Conservation (phyloP, 2,113 vertebrate species). For the Anas platyrhynchos region DNA sequence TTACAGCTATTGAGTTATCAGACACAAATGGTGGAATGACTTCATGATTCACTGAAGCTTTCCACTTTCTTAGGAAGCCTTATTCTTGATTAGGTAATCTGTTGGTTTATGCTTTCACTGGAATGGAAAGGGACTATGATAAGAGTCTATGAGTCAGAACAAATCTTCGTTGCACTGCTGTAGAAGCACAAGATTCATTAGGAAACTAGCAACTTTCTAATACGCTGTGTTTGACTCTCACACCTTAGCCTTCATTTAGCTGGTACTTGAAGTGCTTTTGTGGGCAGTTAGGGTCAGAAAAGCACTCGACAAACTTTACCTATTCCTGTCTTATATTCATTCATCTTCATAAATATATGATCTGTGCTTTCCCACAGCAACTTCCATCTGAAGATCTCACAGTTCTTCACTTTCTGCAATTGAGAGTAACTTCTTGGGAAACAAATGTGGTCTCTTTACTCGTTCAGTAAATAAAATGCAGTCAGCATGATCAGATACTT, state of each 20-base stretch:
- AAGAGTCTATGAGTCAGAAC: neutral
- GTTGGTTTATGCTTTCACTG: neutral
- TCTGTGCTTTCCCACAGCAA: neutral
- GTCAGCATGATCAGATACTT: neutral
- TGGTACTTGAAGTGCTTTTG: neutral
- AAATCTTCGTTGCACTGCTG: neutral
- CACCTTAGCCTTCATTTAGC: neutral
- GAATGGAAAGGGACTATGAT: neutral
- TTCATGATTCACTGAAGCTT: neutral
- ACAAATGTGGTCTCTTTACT: neutral
- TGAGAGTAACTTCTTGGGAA: neutral
- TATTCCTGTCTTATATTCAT: neutral
- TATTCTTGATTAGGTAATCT: neutral
- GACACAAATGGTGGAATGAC: neutral
- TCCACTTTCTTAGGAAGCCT: neutral
- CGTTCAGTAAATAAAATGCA: neutral
- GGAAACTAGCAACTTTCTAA: neutral
- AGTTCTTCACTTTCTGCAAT: neutral
- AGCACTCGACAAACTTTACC: neutral
- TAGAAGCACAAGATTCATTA: neutral
- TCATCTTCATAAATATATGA: neutral
- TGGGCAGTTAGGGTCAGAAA: neutral
- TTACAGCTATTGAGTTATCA: neutral
- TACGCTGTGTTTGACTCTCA: neutral
- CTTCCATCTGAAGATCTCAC: neutral